Percentiles rank a stretch among this genome's conserved stretches.
Evolutionary conservation across 1,140 invertebrate species (phyloP).

Genomic region (Pogonomyrmex barbatus): DNA sequence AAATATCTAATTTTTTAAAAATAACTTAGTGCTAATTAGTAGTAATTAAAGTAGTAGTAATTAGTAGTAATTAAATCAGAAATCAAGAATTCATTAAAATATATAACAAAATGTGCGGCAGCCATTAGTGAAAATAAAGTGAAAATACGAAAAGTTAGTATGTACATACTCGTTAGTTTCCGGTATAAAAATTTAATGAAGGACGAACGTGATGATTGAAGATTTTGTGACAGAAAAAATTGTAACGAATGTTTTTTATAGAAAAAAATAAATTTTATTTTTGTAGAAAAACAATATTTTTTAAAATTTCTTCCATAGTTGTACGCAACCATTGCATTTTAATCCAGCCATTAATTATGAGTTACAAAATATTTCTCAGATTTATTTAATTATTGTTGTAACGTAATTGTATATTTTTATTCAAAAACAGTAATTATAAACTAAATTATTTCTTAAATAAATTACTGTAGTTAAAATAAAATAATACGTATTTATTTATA

Average conservation of each 20-base stretch:
- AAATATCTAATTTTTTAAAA: not conserved
- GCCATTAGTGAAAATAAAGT: not conserved
- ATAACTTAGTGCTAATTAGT: not conserved
- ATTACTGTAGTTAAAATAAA: not conserved
- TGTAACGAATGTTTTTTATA: conserved; percentile 54
- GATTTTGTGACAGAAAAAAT: conserved; percentile 24
- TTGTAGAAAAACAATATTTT: not conserved
- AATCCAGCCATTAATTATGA: conserved; percentile 3
- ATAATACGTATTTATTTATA: not conserved
- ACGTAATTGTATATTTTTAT: not conserved
- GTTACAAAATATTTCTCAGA: not conserved
- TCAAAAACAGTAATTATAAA: not conserved
- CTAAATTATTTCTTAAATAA: conserved; percentile 17
- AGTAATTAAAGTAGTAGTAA: too few relatives aligned
- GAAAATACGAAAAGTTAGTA: conserved; percentile 49
- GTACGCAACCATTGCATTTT: not conserved
- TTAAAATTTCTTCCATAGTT: not conserved
- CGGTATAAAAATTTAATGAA: conserved; percentile 58
- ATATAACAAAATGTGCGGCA: not conserved
- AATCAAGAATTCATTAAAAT: conserved; percentile 13
- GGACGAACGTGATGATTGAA: conserved; percentile 45
- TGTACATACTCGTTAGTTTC: conserved; percentile 22
- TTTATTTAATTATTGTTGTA: not conserved
- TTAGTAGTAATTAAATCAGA: not conserved
- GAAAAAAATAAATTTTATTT: conserved; percentile 37